These are phyloP conservation scores for Menura novaehollandiae DNA, from an alignment of 2,113 vertebrate genomes.

Conservation along the genomic window DNA sequence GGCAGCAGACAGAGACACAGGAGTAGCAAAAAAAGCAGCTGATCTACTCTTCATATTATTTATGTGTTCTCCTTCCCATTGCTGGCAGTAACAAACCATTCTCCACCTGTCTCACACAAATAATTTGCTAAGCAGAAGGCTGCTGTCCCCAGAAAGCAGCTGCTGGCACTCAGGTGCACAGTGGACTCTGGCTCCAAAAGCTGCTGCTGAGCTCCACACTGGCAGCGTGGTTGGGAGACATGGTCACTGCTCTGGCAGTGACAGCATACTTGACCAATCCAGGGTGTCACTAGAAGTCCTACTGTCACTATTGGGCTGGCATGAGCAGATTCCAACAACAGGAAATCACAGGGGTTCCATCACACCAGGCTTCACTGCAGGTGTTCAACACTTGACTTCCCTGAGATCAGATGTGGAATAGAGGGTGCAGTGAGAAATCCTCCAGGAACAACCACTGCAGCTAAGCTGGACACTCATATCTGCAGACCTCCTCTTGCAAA, in stretches of 20 bases:
- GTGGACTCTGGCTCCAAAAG: neutral
- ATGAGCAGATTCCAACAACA: neutral
- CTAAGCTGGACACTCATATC: neutral
- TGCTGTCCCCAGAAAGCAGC: neutral
- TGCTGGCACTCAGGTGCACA: neutral
- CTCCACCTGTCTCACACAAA: neutral
- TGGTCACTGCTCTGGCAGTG: neutral
- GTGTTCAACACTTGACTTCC: neutral
- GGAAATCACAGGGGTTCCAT: neutral
- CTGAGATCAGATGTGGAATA: neutral
- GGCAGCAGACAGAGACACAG: neutral
- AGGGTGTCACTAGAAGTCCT: neutral
- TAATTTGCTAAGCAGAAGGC: neutral
- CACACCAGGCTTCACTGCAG: neutral
- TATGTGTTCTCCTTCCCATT: neutral
- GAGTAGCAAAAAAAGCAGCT: neutral
- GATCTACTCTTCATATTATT: neutral
- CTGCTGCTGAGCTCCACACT: neutral
- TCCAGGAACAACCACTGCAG: neutral
- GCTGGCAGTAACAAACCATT: neutral
- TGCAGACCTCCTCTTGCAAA: neutral
- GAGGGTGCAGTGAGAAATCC: neutral
- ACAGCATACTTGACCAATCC: neutral
- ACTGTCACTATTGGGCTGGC: accelerated
- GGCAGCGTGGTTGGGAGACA: neutral